Conservation (phyloP, 2,888 invertebrate species). For the Allolobophora icterica region DNA sequence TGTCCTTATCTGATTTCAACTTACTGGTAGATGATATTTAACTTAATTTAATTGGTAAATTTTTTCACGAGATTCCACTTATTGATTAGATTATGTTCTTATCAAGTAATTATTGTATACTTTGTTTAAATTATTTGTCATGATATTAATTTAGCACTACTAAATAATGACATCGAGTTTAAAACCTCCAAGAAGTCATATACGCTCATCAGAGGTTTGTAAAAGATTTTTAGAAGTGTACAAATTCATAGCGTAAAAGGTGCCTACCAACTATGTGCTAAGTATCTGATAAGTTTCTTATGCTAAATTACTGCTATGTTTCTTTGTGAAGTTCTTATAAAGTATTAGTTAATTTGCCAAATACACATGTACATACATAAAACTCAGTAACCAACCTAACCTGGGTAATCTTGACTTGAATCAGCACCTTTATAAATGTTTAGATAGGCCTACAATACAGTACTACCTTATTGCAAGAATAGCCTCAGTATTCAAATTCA, state of each 20-base stretch:
- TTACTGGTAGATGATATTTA: not conserved
- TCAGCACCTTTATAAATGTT: too few species aligned
- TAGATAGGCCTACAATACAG: too few species aligned
- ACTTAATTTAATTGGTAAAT: not conserved
- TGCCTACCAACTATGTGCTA: too few species aligned
- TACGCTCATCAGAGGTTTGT: too few species aligned
- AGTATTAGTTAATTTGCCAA: not conserved
- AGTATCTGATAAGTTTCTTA: too few species aligned
- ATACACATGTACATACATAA: not conserved
- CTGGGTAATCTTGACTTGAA: not conserved
- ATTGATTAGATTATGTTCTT: not conserved
- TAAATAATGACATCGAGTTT: not conserved
- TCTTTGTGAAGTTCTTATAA: constrained; percentile 14
- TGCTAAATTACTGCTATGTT: too few species aligned
- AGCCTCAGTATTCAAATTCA: too few species aligned
- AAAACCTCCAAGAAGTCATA: too few species aligned
- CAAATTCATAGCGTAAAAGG: too few species aligned
- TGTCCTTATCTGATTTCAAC: not conserved
- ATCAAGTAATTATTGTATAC: not conserved
- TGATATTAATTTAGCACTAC: not conserved
- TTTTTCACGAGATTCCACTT: not conserved
- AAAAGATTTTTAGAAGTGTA: too few species aligned
- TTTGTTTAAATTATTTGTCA: too few species aligned
- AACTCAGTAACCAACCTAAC: not conserved
- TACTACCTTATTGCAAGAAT: not conserved